Conservation (phyloP, 2,888 invertebrate genomes). For the Sphinx pinastri region DNA sequence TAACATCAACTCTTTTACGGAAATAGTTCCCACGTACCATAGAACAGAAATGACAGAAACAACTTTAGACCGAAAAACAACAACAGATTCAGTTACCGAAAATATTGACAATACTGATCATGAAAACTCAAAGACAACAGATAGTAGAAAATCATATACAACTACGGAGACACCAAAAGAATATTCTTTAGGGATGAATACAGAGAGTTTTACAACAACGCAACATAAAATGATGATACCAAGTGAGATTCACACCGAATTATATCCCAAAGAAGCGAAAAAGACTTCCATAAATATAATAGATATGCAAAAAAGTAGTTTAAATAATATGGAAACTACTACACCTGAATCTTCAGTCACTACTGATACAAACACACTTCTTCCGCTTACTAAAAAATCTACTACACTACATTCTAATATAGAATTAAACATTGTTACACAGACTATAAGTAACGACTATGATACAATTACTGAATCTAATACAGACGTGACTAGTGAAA, state of each 20-base stretch:
- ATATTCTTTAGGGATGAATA: background rate
- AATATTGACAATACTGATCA: background rate
- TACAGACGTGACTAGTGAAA: background rate
- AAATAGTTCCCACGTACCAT: background rate
- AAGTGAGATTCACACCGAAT: background rate
- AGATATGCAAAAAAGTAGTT: background rate
- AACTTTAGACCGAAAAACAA: background rate
- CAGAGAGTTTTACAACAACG: background rate
- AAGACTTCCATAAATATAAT: background rate
- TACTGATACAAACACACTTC: background rate
- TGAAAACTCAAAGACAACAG: background rate
- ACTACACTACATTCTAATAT: background rate
- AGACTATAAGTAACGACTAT: background rate
- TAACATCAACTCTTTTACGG: slow-evolving; percentile 2
- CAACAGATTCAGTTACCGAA: background rate
- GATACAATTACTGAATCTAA: background rate
- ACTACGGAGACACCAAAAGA: background rate
- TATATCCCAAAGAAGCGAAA: background rate
- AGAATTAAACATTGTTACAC: background rate
- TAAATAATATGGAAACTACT: background rate
- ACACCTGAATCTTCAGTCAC: background rate
- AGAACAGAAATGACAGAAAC: background rate
- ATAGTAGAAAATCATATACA: background rate
- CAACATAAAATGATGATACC: background rate
- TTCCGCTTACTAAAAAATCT: background rate